phyloP scores from a whole-genome alignment of 2,888 invertebrate species.

The Neocrepidodera transversa region DNA sequence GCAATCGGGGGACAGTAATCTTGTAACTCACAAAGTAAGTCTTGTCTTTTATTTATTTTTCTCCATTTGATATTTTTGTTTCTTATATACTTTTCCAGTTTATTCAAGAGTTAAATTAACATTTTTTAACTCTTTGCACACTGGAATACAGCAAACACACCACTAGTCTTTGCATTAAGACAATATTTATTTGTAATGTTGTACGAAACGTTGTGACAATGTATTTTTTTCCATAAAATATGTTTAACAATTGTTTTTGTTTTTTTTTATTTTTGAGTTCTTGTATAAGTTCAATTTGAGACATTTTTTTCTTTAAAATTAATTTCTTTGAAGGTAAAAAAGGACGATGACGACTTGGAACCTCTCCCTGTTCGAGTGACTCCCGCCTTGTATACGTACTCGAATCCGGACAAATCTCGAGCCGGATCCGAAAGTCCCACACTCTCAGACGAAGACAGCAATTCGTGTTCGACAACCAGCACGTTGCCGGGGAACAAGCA shows the following conservation, averaged over 20 bases:
- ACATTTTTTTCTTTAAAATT: too few species aligned
- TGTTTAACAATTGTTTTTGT: background rate
- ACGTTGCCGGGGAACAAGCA: constrained; percentile 54
- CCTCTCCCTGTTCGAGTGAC: constrained; percentile 76
- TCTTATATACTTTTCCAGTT: too few species aligned
- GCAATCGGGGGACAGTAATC: constrained; percentile 47
- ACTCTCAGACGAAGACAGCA: constrained; percentile 52
- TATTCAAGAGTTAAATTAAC: constrained; percentile 6
- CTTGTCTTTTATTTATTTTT: background rate
- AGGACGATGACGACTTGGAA: constrained; percentile 58
- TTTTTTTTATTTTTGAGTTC: too few species aligned
- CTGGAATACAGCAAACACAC: constrained; percentile 1
- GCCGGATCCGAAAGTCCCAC: constrained; percentile 55
- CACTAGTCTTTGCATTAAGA: too few species aligned
- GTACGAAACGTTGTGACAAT: too few species aligned
- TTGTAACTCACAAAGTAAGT: constrained; percentile 43
- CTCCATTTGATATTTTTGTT: background rate
- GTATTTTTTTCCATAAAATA: too few species aligned
- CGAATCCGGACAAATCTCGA: constrained; percentile 66
- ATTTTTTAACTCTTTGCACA: constrained; percentile 6
- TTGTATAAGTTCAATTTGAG: too few species aligned
- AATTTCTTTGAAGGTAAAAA: too few species aligned
- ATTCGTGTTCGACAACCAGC: constrained; percentile 44
- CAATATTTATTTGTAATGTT: too few species aligned
- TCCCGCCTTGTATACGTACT: constrained; percentile 80